These are phyloP conservation scores for Musca domestica DNA, from an alignment of 1,140 invertebrate genomes.

Conservation along the genomic window DNA sequence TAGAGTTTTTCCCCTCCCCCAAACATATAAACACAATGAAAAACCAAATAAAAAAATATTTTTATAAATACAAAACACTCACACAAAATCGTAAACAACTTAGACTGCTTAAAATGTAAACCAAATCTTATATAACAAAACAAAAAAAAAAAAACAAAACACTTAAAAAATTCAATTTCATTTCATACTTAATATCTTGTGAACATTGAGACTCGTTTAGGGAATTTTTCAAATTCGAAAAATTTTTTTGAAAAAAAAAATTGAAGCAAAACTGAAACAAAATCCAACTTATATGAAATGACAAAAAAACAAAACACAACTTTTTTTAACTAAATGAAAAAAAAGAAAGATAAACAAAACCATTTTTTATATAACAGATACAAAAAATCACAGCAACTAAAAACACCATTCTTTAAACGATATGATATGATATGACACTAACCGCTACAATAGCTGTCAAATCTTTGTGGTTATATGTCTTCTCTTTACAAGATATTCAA, in stretches of 20 bases:
- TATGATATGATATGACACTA: too few relatives aligned
- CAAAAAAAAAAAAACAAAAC: conserved; percentile 4
- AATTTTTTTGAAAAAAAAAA: conserved; percentile 4
- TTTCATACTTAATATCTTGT: conserved; percentile 14
- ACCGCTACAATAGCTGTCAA: too few relatives aligned
- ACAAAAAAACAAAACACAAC: background rate
- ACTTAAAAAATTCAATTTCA: conserved; percentile 2
- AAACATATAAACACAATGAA: background rate
- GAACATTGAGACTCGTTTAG: conserved; percentile 19
- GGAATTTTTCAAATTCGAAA: conserved; percentile 20
- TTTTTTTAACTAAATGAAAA: conserved; percentile 2
- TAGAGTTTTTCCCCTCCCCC: too few relatives aligned
- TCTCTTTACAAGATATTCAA: conserved; percentile 13
- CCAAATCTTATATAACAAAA: too few relatives aligned
- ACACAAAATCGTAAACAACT: conserved; percentile 15
- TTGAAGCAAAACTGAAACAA: background rate
- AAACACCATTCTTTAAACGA: background rate
- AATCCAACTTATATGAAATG: background rate
- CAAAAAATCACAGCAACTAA: background rate
- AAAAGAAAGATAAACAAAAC: background rate
- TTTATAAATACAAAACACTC: background rate
- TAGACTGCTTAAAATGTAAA: conserved; percentile 13
- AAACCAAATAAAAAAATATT: background rate
- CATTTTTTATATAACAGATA: conserved; percentile 3
- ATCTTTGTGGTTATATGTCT: conserved; percentile 4